A percentile compares a stretch with the other conserved stretches of the same genome.
Conservation (phyloP, 2,888 invertebrate genomes). For the Strigamia crassipes region DNA sequence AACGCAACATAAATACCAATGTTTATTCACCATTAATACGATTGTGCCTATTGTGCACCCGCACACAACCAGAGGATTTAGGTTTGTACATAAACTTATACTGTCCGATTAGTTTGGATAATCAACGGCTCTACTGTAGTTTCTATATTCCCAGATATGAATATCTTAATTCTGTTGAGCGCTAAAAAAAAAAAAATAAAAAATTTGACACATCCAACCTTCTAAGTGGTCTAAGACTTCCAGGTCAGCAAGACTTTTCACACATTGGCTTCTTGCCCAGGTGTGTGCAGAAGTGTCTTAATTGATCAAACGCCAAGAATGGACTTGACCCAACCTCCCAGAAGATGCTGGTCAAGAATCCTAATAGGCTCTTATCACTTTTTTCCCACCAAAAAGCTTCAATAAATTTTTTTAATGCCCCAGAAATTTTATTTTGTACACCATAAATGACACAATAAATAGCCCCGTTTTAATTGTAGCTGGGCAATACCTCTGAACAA, state of each 20-base stretch:
- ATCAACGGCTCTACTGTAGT: no score
- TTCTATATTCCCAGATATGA: no score
- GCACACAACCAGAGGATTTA: no score
- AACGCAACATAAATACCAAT: no score
- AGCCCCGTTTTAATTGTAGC: no score
- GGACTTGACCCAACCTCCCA: neutral
- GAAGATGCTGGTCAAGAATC: neutral
- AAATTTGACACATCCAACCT: neutral
- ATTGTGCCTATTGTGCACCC: no score
- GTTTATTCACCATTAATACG: no score
- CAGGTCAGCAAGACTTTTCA: slow-evolving; percentile 15
- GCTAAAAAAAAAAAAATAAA: neutral
- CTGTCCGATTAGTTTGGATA: no score
- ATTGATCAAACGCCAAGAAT: slow-evolving; percentile 4
- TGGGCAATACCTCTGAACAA: no score
- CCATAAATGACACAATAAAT: no score
- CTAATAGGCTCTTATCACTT: neutral
- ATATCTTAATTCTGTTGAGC: no score
- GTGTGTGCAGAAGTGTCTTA: slow-evolving; percentile 6
- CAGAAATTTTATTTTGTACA: neutral
- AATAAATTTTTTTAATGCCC: neutral
- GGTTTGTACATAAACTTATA: no score
- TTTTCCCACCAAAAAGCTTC: neutral
- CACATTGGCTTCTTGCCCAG: slow-evolving; percentile 13
- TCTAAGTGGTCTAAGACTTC: neutral